A percentile compares a stretch with the other conserved stretches of the same genome.
These are phyloP conservation scores for Scopus umbretta DNA, from an alignment of 2,113 vertebrate species.

Conservation along the genomic window DNA sequence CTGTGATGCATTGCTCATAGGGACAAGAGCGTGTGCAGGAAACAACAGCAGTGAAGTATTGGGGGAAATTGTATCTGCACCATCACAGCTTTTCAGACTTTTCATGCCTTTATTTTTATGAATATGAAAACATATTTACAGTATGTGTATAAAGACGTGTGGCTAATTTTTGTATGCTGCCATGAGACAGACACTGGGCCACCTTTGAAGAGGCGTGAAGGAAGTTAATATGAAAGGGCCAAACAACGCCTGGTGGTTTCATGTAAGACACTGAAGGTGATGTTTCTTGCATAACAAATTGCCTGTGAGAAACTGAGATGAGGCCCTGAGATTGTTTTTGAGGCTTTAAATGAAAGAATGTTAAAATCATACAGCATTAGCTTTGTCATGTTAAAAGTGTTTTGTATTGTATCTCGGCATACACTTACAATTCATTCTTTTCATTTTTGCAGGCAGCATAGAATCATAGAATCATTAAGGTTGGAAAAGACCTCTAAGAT, in stretches of 20 bases:
- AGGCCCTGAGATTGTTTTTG: background rate
- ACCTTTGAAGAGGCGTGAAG: background rate
- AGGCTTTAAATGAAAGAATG: background rate
- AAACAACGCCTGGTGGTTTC: background rate
- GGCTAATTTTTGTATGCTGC: background rate
- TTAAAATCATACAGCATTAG: background rate
- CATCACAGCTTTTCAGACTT: background rate
- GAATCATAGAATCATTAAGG: too few relatives aligned
- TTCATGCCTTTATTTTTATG: background rate
- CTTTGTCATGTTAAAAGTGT: background rate
- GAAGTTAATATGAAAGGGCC: background rate
- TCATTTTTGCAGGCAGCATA: background rate
- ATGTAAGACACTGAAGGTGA: background rate
- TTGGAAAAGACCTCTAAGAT: too few relatives aligned
- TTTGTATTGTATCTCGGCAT: background rate
- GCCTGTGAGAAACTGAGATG: background rate
- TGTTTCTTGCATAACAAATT: background rate
- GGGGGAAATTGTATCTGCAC: background rate
- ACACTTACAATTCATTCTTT: background rate
- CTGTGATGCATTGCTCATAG: rapidly evolving
- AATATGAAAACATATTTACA: background rate
- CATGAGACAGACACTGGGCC: background rate
- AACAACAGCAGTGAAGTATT: background rate
- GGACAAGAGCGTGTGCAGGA: background rate
- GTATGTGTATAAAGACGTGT: background rate